phyloP scores from a whole-genome alignment of 2,888 invertebrate genomes.

The Dorcus parallelipipedus region DNA sequence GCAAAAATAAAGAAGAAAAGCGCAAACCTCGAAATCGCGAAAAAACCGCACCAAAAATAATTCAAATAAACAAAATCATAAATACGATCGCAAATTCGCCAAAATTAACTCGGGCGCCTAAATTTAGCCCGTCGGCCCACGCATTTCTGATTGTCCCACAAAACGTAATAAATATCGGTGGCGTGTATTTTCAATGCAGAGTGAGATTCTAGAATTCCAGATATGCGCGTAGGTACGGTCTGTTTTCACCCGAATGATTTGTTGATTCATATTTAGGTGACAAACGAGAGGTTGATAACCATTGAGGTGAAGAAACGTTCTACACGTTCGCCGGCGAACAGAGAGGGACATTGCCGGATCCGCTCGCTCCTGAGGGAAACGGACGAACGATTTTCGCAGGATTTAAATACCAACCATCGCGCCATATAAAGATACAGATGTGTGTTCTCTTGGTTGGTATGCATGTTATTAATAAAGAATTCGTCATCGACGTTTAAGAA shows the following conservation, averaged over 20 bases:
- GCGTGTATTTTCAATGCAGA: neutral
- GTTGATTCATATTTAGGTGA: conserved; percentile 21
- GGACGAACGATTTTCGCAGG: neutral
- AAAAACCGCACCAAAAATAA: conserved; percentile 3
- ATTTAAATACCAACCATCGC: conserved; percentile 1
- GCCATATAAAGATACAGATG: conserved; percentile 7
- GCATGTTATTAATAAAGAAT: conserved; percentile 10
- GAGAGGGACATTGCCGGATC: neutral
- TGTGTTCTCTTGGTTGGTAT: neutral
- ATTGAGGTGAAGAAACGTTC: conserved; percentile 11
- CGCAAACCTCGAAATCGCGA: too few relatives aligned
- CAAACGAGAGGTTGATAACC: conserved; percentile 26
- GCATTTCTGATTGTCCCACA: conserved; percentile 15
- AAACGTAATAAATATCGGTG: conserved; percentile 7
- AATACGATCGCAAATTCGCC: conserved; percentile 14
- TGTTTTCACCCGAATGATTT: conserved; percentile 24
- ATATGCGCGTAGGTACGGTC: conserved; percentile 28
- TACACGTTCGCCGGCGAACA: conserved; percentile 1
- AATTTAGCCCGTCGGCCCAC: conserved; percentile 13
- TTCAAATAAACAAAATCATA: conserved; percentile 14
- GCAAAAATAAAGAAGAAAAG: too few relatives aligned
- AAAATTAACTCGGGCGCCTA: conserved; percentile 13
- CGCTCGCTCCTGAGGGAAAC: neutral
- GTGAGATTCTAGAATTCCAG: conserved; percentile 23
- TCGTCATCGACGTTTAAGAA: neutral